Conservation (phyloP, 2,797 vertebrate genomes). For the Malacoraja senta region DNA sequence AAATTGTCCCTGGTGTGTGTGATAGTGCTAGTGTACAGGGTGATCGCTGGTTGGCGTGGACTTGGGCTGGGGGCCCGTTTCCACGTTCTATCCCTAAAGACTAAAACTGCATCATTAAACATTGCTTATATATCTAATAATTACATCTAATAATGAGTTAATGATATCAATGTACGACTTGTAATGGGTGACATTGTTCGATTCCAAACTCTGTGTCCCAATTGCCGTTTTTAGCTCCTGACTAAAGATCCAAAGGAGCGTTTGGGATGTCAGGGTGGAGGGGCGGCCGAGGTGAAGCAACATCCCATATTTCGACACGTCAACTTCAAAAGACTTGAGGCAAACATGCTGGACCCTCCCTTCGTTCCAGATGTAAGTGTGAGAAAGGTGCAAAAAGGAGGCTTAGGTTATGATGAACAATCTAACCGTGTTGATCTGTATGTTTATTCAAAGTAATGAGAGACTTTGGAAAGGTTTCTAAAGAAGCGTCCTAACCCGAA, state of each 20-base stretch:
- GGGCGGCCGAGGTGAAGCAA: conserved; percentile 71
- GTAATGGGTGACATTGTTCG: neutral
- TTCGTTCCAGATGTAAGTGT: conserved; percentile 83
- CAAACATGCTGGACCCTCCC: conserved; percentile 76
- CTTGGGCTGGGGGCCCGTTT: too few relatives aligned
- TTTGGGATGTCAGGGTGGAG: conserved; percentile 70
- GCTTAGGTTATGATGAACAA: too few relatives aligned
- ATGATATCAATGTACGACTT: neutral
- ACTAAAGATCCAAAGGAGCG: conserved; percentile 75
- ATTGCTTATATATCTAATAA: too few relatives aligned
- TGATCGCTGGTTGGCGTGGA: too few relatives aligned
- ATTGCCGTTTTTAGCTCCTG: conserved; percentile 62
- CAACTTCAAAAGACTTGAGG: conserved; percentile 83
- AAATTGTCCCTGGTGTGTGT: too few relatives aligned
- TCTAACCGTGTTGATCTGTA: neutral
- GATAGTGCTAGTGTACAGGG: too few relatives aligned
- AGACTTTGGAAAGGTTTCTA: too few relatives aligned
- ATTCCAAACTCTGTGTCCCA: neutral
- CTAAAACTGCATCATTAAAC: too few relatives aligned
- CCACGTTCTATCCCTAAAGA: too few relatives aligned
- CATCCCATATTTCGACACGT: conserved; percentile 80
- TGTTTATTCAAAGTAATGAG: too few relatives aligned
- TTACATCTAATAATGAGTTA: neutral
- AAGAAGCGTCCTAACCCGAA: too few relatives aligned
- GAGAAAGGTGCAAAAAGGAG: neutral